Percentiles rank a stretch among this genome's conserved stretches.
phyloP scores from a whole-genome alignment of 2,888 invertebrate genomes.

The Sesamia inferens region DNA sequence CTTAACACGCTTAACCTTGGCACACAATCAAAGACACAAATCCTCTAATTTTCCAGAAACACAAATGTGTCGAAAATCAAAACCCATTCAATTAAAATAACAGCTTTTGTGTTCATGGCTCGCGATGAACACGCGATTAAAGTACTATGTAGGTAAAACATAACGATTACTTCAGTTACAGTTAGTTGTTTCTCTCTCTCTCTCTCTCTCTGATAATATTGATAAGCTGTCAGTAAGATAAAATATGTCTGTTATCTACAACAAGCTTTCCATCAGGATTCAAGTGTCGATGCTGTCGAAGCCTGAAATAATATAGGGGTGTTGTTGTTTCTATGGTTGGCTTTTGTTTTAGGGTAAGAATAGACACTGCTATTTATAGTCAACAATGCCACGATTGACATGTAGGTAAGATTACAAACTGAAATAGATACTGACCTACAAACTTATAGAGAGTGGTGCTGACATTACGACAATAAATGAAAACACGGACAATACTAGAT shows the following conservation, averaged over 20 bases:
- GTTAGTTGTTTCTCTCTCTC: constrained; percentile 27
- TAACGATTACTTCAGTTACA: constrained; percentile 38
- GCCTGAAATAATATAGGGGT: constrained; percentile 5
- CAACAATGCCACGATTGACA: not conserved
- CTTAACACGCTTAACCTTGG: no score
- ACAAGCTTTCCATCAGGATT: constrained; percentile 22
- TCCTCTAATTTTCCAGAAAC: not conserved
- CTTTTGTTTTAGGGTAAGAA: constrained; percentile 12
- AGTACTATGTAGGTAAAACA: constrained; percentile 2
- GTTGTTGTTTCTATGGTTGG: not conserved
- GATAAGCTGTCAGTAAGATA: constrained; percentile 48
- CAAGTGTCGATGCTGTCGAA: constrained; percentile 14
- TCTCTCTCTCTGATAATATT: constrained; percentile 33
- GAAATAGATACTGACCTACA: no score
- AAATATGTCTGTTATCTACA: constrained; percentile 36
- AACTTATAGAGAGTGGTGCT: not conserved
- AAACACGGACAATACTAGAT: no score
- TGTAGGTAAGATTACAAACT: not conserved
- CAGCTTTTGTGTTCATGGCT: constrained; percentile 6
- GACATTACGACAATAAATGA: no score
- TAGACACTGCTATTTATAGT: not conserved
- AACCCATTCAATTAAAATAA: constrained; percentile 19
- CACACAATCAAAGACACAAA: not conserved
- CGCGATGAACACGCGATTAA: constrained; percentile 19
- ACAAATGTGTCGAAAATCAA: constrained; percentile 19